A percentile compares a stretch with the other conserved stretches of the same genome.
These are phyloP conservation scores for Chrysaora quinquecirrha DNA, from an alignment of 30 jellyfish, hydroid and myxozoan genomes.

Conservation along the genomic window DNA sequence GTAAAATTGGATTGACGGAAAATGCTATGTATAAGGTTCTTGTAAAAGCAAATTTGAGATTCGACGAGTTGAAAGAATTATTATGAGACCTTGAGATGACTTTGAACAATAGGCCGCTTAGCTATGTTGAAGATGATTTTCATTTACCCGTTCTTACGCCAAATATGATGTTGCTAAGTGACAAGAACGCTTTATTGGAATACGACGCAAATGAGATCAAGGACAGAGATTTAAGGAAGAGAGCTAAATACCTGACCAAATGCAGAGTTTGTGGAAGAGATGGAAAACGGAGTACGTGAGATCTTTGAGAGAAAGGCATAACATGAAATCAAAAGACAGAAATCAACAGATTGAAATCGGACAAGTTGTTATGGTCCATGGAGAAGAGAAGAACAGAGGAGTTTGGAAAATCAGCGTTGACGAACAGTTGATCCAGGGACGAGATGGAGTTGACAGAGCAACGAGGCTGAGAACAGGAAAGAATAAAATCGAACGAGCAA, in stretches of 20 bases:
- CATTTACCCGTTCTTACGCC: conserved; percentile 12
- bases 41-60: conserved; percentile 1
- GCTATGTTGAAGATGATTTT: conserved; percentile 54
- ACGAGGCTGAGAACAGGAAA: neutral
- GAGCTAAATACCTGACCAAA: neutral
- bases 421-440: too few relatives aligned
- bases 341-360: neutral
- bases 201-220: neutral
- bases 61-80: neutral
- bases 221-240: neutral
- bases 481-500: too few relatives aligned
- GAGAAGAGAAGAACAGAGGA: too few relatives aligned
- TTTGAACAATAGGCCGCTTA: neutral
- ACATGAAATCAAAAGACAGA: neutral
- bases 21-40: conserved; percentile 30
- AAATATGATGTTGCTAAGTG: conserved; percentile 12
- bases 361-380: too few relatives aligned
- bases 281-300: conserved; percentile 69
- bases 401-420: too few relatives aligned
- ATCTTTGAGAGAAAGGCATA: neutral
- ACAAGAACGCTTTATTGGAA: neutral
- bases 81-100: neutral
- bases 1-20: conserved; percentile 38
- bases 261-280: conserved; percentile 78
- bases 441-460: neutral